Conservation (phyloP, 2,113 vertebrate species). For the Mastomys coucha region DNA sequence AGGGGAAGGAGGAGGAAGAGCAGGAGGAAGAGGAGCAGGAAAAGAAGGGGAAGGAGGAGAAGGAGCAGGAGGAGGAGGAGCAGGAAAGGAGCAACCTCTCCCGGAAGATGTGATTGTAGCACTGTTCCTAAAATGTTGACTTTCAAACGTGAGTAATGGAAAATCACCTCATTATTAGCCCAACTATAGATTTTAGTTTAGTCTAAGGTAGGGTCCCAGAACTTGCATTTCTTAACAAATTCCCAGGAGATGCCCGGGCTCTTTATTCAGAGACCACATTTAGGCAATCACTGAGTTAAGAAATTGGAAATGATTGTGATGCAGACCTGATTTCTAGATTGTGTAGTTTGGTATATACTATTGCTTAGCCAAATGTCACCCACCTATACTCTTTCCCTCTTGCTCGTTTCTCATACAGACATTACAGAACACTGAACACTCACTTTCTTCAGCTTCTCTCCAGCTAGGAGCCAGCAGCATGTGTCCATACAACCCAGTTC, state of each 20-base stretch:
- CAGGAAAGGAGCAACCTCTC: neutral
- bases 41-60: too few relatives aligned
- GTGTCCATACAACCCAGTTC: neutral
- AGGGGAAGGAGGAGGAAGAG: too few relatives aligned
- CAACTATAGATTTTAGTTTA: neutral
- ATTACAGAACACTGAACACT: neutral
- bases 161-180: neutral
- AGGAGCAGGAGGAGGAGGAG: too few relatives aligned
- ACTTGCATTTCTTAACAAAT: slow-evolving; percentile 18
- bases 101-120: neutral
- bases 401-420: neutral
- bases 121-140: neutral
- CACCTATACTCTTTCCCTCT: neutral
- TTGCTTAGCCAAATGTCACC: neutral
- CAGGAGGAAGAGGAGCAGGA: too few relatives aligned
- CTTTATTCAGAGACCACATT: neutral
- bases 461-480: neutral
- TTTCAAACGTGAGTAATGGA: neutral
- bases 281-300: neutral
- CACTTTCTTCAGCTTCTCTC: neutral
- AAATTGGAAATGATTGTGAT: neutral
- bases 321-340: neutral
- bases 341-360: neutral
- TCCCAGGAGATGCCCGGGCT: neutral
- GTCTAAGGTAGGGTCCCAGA: neutral